Conservation (phyloP, 2,888 invertebrate genomes). For the Parascotia fuliginaria region DNA sequence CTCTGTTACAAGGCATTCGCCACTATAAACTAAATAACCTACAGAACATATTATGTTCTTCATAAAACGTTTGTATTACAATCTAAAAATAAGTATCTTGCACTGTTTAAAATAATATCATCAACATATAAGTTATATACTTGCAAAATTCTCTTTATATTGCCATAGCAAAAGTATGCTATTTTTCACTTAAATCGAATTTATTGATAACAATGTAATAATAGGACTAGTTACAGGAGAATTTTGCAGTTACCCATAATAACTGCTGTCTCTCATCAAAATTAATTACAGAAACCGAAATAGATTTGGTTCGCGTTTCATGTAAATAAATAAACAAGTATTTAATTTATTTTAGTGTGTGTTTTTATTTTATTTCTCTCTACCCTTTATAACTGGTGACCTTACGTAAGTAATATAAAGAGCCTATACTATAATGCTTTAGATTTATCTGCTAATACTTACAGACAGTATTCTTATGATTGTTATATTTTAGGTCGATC, state of each 20-base stretch:
- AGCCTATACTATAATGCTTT: no score
- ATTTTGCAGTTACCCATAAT: constrained; percentile 65
- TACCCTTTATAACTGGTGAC: no score
- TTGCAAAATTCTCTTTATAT: constrained; percentile 62
- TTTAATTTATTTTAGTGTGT: constrained; percentile 71
- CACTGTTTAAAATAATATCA: constrained; percentile 67
- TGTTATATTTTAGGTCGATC: no score
- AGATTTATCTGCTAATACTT: no score
- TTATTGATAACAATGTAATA: constrained; percentile 34
- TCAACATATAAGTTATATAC: constrained; percentile 51
- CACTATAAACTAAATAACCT: constrained; percentile 39
- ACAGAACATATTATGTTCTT: constrained; percentile 43
- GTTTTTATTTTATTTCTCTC: constrained; percentile 46
- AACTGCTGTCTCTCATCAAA: constrained; percentile 72
- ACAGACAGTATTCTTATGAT: no score
- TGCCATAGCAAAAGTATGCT: constrained; percentile 28
- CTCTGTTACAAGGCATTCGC: constrained; percentile 43
- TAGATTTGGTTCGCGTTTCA: constrained; percentile 83
- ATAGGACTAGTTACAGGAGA: constrained; percentile 44
- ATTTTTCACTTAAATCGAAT: constrained; percentile 13
- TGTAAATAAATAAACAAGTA: constrained; percentile 86
- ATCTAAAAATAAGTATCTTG: constrained; percentile 72
- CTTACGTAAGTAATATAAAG: no score
- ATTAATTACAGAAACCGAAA: constrained; percentile 69
- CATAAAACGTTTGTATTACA: constrained; percentile 69